Base-by-base conservation (phyloP, 2,888 invertebrate genomes). In the Drosophila neutralis region DNA sequence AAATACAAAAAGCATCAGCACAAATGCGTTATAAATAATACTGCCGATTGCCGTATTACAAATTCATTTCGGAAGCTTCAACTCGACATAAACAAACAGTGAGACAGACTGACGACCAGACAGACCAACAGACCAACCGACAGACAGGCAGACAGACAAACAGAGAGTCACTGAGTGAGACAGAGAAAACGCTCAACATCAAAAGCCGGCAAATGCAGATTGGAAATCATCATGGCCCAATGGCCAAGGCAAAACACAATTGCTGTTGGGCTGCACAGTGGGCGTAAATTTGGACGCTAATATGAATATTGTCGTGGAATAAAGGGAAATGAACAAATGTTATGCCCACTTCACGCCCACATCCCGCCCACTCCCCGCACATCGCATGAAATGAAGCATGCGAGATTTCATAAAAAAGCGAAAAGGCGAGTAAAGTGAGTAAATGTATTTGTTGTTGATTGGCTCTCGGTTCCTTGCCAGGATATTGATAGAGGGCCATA, bases 1-100 rank as follows among this genome's bases (percentile, higher is more conserved):
- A 89, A 89, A 89, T 89, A 88, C 86, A 87, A 87, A 82, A 85
- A 80, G 69, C 81, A 81, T 82, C 83, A 85, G 86, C 80, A 75
- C 82, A 86, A 87, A 87, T 87, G 82, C 82, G 82, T 87, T 84
- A 86, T 87, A 87, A 86, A 86, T 86, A 86, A 86, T 86, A 87
- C 76, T 79, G 67, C 81, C 81, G 83, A 84, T 84, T 85, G 84
- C 74, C 78, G 72, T 78, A 78, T 78, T 78, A 78, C 83, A 87
- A 87, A 85, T 85, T 87, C 84, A 83, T 81, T 85, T 84, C 82
- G 73, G 73, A 76, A 73, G 75, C 78, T 64, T 57, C 78, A 65
- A 60, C 69, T 73, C 53, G 68, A 66, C 66, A 73, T 73, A 77
- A 73, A 69, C 77, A 68, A 68, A 71, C 70, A 69, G 51, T 27